These are phyloP conservation scores for Prolemur simus DNA, from an alignment of 2,113 vertebrate species.

Conservation along the genomic window DNA sequence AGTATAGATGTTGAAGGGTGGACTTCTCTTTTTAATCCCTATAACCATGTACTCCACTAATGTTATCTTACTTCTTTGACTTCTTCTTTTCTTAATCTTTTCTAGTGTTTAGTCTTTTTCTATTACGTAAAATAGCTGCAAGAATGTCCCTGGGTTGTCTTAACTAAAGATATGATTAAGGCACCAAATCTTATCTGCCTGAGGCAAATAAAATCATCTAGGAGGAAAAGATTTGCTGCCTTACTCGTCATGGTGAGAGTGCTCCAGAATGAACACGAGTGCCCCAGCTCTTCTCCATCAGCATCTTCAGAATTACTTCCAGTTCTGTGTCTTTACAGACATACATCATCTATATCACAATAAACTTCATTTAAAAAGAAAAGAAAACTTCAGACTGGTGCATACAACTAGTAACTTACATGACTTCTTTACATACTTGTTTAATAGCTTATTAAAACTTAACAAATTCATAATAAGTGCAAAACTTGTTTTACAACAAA, in stretches of 20 bases:
- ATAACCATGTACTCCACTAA: background rate
- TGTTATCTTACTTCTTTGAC: background rate
- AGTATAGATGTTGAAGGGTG: background rate
- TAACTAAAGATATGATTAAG: background rate
- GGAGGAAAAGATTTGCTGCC: background rate
- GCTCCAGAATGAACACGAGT: background rate
- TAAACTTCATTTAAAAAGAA: background rate
- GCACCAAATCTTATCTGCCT: background rate
- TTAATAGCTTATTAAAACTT: background rate
- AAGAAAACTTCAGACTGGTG: background rate
- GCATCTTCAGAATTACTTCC: background rate
- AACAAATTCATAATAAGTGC: background rate
- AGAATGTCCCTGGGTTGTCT: background rate
- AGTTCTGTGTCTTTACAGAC: background rate
- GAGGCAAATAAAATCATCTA: background rate
- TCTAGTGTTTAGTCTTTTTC: background rate
- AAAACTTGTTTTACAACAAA: background rate
- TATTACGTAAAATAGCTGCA: background rate
- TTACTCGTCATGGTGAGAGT: background rate
- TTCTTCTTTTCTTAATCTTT: background rate
- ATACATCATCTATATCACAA: background rate
- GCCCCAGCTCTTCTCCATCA: background rate
- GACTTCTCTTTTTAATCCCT: too few relatives aligned
- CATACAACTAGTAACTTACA: background rate
- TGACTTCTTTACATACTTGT: background rate